These are phyloP conservation scores for Rhinatrema bivittatum DNA, from an alignment of 2,797 vertebrate species.

Conservation along the genomic window DNA sequence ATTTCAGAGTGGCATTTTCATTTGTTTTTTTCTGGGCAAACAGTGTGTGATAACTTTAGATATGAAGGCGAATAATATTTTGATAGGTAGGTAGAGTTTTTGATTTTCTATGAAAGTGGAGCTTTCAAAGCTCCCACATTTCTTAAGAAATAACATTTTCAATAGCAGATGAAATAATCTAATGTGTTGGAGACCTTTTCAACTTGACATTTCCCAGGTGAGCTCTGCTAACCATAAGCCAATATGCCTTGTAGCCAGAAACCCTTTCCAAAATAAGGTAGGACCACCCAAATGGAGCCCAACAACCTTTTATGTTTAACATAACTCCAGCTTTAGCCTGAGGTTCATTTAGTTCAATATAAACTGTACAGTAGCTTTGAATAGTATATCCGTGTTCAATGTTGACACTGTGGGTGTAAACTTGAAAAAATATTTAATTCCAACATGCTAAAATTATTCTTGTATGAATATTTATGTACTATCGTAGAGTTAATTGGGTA, in stretches of 20 bases:
- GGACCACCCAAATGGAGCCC: slow-evolving; percentile 21
- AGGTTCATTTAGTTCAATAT: slow-evolving; percentile 19
- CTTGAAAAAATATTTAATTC: slow-evolving; percentile 18
- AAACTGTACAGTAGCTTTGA: slow-evolving; percentile 12
- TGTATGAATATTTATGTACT: slow-evolving; percentile 10
- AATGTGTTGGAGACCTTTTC: slow-evolving; percentile 18
- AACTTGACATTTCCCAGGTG: slow-evolving; percentile 28
- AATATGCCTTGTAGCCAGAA: slow-evolving; percentile 22
- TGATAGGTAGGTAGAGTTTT: no score
- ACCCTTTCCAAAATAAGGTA: slow-evolving; percentile 11
- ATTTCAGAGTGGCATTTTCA: no score
- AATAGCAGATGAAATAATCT: neutral
- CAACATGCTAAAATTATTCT: slow-evolving; percentile 25
- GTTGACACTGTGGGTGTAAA: slow-evolving; percentile 28
- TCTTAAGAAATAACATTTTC: slow-evolving; percentile 25
- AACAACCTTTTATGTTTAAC: slow-evolving; percentile 24
- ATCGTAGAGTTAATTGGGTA: slow-evolving; percentile 14
- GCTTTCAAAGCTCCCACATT: slow-evolving; percentile 10
- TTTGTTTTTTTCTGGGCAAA: no score
- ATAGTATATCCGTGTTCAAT: slow-evolving; percentile 28
- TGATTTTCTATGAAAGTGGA: slow-evolving; percentile 26
- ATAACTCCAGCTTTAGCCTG: slow-evolving; percentile 18
- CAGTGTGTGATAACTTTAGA: no score
- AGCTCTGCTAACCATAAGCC: slow-evolving; percentile 19
- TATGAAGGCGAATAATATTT: no score